phyloP scores from a whole-genome alignment of 2,113 vertebrate species.

The Pseudopipra pipra region DNA sequence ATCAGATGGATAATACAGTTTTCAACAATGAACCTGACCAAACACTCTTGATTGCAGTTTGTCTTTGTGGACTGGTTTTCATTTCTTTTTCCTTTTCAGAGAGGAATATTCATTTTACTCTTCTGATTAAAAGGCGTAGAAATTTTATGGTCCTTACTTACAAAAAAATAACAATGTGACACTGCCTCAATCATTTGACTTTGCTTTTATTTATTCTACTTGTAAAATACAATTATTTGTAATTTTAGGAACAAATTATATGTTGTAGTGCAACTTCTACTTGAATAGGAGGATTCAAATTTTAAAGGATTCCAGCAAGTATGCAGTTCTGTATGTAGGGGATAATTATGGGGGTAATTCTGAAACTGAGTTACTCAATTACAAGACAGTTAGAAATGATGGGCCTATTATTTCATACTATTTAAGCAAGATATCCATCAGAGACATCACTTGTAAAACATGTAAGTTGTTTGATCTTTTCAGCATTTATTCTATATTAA shows the following conservation, averaged over 20 bases:
- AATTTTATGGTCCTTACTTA: background rate
- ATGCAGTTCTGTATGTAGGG: background rate
- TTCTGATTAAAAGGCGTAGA: background rate
- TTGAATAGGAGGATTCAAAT: background rate
- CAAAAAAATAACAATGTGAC: background rate
- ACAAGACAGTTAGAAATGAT: background rate
- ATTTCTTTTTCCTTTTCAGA: background rate
- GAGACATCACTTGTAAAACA: background rate
- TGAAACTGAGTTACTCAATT: background rate
- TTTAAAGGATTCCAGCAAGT: background rate
- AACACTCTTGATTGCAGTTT: background rate
- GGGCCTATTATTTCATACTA: background rate
- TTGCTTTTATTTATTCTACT: background rate
- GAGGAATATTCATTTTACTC: background rate
- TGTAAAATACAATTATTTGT: background rate
- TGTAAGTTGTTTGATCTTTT: background rate
- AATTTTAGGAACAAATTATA: background rate
- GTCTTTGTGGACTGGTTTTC: background rate
- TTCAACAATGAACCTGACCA: background rate
- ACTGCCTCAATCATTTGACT: background rate
- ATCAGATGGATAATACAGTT: background rate
- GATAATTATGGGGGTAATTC: background rate
- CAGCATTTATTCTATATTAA: background rate
- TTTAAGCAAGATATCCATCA: background rate
- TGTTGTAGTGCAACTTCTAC: background rate